Percentiles rank a stretch among this genome's conserved stretches.
Conservation (phyloP, 2,888 invertebrate genomes). For the Scaptomyza parva region DNA sequence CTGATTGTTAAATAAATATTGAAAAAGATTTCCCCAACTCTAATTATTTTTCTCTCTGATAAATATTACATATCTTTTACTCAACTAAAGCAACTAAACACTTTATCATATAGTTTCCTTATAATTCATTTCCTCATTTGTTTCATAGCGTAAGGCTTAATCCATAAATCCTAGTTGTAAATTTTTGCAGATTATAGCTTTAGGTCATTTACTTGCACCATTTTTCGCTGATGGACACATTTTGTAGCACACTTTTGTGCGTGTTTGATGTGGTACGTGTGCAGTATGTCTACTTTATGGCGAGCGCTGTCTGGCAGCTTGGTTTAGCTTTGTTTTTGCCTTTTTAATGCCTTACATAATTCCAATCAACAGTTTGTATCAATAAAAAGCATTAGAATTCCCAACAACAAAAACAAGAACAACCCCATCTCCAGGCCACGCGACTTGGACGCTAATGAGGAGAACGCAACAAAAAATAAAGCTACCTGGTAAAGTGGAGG, state of each 20-base stretch:
- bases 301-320: constrained; percentile 17
- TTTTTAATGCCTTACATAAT: constrained; percentile 51
- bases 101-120: not conserved
- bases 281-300: constrained; percentile 31
- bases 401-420: not conserved
- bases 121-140: not conserved
- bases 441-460: constrained; percentile 56
- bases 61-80: too few species aligned
- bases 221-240: constrained; percentile 32
- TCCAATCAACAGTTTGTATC: constrained; percentile 72
- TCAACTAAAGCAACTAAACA: too few species aligned
- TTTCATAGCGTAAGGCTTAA: not conserved
- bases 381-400: constrained; percentile 54
- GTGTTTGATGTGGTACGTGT: constrained; percentile 44
- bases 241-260: constrained; percentile 34
- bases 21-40: too few species aligned
- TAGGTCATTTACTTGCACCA: constrained; percentile 12
- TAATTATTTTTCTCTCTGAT: too few species aligned
- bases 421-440: not conserved
- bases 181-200: constrained; percentile 3
- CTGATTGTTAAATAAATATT: too few species aligned
- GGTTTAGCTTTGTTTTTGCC: constrained; percentile 35
- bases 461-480: not conserved
- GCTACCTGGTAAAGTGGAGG: constrained; percentile 52
- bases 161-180: not conserved